Evolutionary conservation across 2,113 vertebrate species (phyloP), one percentile per base, ranked within the genome.

Genomic region (Donacobius atricapilla): DNA sequence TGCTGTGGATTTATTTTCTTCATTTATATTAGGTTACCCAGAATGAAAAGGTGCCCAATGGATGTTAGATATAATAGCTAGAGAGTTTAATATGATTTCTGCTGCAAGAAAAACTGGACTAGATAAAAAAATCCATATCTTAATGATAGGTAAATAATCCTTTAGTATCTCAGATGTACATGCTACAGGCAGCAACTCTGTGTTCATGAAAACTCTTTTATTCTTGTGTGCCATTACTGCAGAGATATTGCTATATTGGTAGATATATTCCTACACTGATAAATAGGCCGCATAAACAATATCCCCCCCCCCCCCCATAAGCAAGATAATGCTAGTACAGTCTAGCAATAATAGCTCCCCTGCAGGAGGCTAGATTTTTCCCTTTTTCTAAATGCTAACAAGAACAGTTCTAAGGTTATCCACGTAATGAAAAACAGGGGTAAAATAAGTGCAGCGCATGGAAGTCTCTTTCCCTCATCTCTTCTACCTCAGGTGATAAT

Each of bases 101-200:
- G 92, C 95, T 95, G 93, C 85, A 91, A 94, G 96, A 97, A 96
- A 98, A 97, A 93, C n/a, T 89, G 89, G 76, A 79, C 77, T 93
- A 96, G 96, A 97, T 96, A 97, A 97, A 97, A 97, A 96, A 96
- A 94, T 96, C 90, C 93, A 14, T 97, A 95, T 97, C 95, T 95
- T 97, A 97, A 97, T 96, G 96, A 96, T 94, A 95, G 95, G 97
- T 97, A 97, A 98, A 97, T 97, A 97, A 96, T 96, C 95, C 93
- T 96, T 96, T 88, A 79, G 90, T 96, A 96, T 97, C 96, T 96
- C 89, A 80, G 73, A 95, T 90, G 91, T 97, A 93, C 78, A 78
- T 80, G 96, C 78, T 91, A 95, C 91, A 92, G 97, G 91, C 95
- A 95, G 96, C 89, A 91, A 82, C 89, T 97, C 89, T 96, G 90